Evolutionary conservation across 2,888 invertebrate species (phyloP).

Genomic region (Cerceris ruficornis): DNA sequence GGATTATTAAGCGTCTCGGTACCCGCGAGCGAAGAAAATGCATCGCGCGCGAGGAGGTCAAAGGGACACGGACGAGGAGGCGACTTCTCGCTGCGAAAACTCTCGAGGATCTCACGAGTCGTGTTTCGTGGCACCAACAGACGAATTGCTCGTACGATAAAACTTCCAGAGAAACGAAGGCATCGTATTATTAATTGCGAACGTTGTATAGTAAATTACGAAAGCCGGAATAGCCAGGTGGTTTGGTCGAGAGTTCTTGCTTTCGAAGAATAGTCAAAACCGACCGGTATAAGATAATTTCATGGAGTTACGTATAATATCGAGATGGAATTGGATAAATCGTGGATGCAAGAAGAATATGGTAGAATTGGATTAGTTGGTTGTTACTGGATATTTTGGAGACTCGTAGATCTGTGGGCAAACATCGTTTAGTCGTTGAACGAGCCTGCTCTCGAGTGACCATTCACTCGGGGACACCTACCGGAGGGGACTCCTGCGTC

Average conservation of each 20-base stretch:
- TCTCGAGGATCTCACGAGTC: conserved; percentile 34
- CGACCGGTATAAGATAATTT: background rate
- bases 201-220: conserved; percentile 17
- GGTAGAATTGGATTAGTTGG: conserved; percentile 22
- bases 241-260: background rate
- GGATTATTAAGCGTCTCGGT: conserved; percentile 60
- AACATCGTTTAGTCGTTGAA: conserved; percentile 71
- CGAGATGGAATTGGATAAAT: background rate
- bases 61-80: conserved; percentile 55
- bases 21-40: conserved; percentile 54
- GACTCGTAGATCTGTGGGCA: conserved; percentile 66
- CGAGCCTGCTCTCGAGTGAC: conserved; percentile 61
- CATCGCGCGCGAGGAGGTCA: conserved; percentile 54
- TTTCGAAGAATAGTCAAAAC: background rate
- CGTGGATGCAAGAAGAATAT: background rate
- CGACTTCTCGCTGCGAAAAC: conserved; percentile 53
- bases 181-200: conserved; percentile 41
- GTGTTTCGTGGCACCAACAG: conserved; percentile 8
- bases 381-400: background rate
- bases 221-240: conserved; percentile 8
- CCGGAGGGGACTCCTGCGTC: conserved; percentile 35
- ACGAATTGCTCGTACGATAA: conserved; percentile 15
- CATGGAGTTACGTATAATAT: background rate
- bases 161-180: conserved; percentile 6
- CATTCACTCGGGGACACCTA: conserved; percentile 60